These are phyloP conservation scores for Formica selysi DNA, from an alignment of 1,140 invertebrate genomes.

Conservation along the genomic window DNA sequence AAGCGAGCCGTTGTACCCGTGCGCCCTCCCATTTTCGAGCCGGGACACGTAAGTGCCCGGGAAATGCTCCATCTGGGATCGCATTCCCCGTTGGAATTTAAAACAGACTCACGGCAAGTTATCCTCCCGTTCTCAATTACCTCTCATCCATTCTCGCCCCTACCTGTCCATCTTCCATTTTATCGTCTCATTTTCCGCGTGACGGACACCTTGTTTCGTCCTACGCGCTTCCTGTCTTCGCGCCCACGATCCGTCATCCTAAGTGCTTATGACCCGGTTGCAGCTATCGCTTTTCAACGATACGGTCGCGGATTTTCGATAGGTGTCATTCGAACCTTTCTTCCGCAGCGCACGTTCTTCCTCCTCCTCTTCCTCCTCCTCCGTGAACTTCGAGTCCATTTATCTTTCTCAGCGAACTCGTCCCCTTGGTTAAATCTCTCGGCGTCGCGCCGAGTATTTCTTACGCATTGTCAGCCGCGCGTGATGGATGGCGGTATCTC, in stretches of 20 bases:
- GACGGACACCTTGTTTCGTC: neutral
- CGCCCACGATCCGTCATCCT: neutral
- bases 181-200: neutral
- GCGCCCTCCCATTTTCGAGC: conserved; percentile 21
- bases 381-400: conserved; percentile 13
- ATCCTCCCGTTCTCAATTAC: conserved; percentile 21
- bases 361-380: neutral
- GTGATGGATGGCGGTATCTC: conserved; percentile 45
- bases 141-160: neutral
- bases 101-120: conserved; percentile 10
- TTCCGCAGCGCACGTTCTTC: too few relatives aligned
- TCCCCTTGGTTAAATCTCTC: conserved; percentile 30
- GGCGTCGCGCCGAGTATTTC: conserved; percentile 29
- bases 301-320: neutral
- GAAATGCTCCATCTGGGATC: conserved; percentile 43
- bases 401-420: conserved; percentile 4
- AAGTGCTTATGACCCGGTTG: neutral
- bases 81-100: conserved; percentile 23
- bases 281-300: conserved; percentile 25
- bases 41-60: conserved; percentile 33
- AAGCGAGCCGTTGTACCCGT: neutral
- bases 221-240: neutral
- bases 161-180: neutral
- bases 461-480: conserved; percentile 40
- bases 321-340: neutral